These are phyloP conservation scores for Liodrosophila aerea DNA, from an alignment of 2,888 invertebrate genomes.

Conservation along the genomic window DNA sequence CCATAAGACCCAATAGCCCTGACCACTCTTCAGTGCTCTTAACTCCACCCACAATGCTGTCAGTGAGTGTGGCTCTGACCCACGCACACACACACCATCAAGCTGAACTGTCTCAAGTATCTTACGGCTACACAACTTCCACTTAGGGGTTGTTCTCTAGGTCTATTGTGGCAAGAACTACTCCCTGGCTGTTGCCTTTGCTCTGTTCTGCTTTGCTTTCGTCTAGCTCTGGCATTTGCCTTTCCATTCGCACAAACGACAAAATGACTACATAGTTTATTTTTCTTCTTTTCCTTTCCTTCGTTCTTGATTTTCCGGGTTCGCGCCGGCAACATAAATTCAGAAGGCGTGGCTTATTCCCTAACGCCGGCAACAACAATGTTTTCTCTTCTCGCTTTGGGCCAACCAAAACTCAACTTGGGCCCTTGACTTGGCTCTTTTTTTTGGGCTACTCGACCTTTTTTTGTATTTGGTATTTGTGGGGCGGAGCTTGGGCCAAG, in stretches of 20 bases:
- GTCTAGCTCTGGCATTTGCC: slow-evolving; percentile 24
- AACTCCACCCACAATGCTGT: slow-evolving; percentile 73
- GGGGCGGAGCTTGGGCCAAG: slow-evolving; percentile 62
- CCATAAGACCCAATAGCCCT: background rate
- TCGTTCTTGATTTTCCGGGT: slow-evolving; percentile 65
- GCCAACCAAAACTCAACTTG: slow-evolving; percentile 29
- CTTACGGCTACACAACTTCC: slow-evolving; percentile 43
- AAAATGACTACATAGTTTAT: slow-evolving; percentile 52
- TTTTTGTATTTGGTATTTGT: slow-evolving; percentile 32
- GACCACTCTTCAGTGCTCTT: slow-evolving; percentile 9
- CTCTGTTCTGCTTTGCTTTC: slow-evolving; percentile 1
- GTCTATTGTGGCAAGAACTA: slow-evolving; percentile 73
- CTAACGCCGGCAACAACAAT: slow-evolving; percentile 50
- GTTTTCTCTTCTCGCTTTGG: slow-evolving; percentile 55
- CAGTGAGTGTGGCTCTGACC: slow-evolving; percentile 28
- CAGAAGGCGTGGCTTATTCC: slow-evolving; percentile 64
- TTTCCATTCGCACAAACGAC: slow-evolving; percentile 40
- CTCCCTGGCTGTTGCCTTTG: slow-evolving; percentile 25
- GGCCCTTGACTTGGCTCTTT: slow-evolving; percentile 37
- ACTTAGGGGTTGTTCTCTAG: slow-evolving; percentile 69
- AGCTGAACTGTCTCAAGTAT: slow-evolving; percentile 61
- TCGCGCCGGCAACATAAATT: slow-evolving; percentile 70
- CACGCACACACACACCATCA: slow-evolving; percentile 38
- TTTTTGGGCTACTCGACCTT: slow-evolving; percentile 41
- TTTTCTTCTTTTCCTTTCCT: slow-evolving; percentile 27